Evolutionary conservation across 2,797 vertebrate species (phyloP), one percentile per base, ranked within the genome.

Genomic region (Urocyon cinereoargenteus): DNA sequence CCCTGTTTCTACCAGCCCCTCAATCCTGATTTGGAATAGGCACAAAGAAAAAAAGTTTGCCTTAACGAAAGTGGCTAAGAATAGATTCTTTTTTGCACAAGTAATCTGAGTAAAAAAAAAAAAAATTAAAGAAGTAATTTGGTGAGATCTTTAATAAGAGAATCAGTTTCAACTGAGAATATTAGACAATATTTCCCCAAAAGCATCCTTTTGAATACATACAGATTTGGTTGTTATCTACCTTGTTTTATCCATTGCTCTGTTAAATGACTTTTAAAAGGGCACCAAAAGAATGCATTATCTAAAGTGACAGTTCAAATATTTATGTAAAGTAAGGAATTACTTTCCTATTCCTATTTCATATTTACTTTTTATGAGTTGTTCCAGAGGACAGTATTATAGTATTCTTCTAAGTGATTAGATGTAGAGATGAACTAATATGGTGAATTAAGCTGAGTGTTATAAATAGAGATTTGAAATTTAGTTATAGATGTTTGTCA

Each of bases 51-150:
- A 82, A 72, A 16, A 16, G 8, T 62, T 49, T 34, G 15, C 3
- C 14, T 86, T 57, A 19, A 31, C 73, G 11, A 81, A 94, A 57
- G 26, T 6, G 7, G 28, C 84, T 95, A 59, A 70, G 70, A 70
- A 75, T 62, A 28, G 34, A 75, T 78, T 49, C 5, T n/a, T 59
- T 59, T 93, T 90, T 93, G 6, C 19, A 59, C 19, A 59, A 77
- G 22, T 36, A 78, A 86, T 26, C 40, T 90, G 40, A 9, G 4
- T 75, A 15, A 89, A 84, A 95, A 73, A 11, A 11, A 68, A 51
- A 84, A 36, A 53, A 68, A 73, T 78, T 61, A 78, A 62, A 95
- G 36, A 28, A 83, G 73, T 55, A 83, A 66, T 62, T 96, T 82
- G 6, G 57, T 92, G n/a, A 89, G 57, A 64, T n/a, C 82, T 64